Evolutionary conservation across 2,888 invertebrate genomes (phyloP).

Genomic region (Sabellastarte sp.): DNA sequence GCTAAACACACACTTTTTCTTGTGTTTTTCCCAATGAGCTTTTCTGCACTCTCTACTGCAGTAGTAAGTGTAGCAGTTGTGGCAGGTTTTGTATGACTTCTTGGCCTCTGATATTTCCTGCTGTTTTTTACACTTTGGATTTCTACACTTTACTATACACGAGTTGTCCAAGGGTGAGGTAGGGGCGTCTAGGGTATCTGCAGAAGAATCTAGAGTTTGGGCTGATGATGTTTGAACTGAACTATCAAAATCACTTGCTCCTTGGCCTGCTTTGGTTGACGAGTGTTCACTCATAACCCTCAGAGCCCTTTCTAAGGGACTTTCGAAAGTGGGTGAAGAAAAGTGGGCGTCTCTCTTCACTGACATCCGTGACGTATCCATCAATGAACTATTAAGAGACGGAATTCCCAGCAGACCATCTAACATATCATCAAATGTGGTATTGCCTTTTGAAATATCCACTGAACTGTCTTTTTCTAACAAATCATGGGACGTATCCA

Average conservation of each 20-base stretch:
- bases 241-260: too few relatives aligned
- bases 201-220: background rate
- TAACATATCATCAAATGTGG: constrained; percentile 9
- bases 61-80: constrained; percentile 92
- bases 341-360: background rate
- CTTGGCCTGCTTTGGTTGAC: too few relatives aligned
- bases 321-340: background rate
- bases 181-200: background rate
- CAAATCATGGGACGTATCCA: background rate
- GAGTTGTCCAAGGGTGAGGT: constrained; percentile 4
- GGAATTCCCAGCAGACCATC: constrained; percentile 14
- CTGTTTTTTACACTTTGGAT: constrained; percentile 49
- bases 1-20: constrained; percentile 80
- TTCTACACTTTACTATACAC: constrained; percentile 40
- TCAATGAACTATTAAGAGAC: background rate
- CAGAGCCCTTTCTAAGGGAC: background rate
- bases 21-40: constrained; percentile 90
- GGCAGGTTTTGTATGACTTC: constrained; percentile 83
- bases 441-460: background rate
- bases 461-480: too few relatives aligned
- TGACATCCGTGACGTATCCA: background rate
- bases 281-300: background rate
- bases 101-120: constrained; percentile 71
- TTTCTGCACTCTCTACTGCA: constrained; percentile 88
- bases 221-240: background rate